Evolutionary conservation across 2,888 invertebrate species (phyloP).

Genomic region (Oligia strigilis): DNA sequence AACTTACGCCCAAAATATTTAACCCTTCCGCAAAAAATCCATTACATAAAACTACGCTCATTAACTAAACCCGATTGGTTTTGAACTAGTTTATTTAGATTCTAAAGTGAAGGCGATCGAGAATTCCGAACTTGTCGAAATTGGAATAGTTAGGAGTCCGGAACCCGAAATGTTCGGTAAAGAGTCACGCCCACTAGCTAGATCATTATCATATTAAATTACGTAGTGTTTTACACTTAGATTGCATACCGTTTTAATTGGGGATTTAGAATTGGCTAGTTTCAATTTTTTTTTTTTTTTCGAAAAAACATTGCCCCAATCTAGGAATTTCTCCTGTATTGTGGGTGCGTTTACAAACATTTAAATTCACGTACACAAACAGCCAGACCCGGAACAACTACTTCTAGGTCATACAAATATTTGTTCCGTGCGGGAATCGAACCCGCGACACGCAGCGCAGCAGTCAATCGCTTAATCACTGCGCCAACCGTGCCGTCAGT

Average conservation of each 20-base stretch:
- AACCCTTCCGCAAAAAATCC: slow-evolving; percentile 37
- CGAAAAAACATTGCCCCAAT: too few species aligned
- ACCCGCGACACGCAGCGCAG: too few species aligned
- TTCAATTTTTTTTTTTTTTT: not conserved
- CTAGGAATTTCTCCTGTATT: too few species aligned
- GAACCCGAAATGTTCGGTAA: slow-evolving; percentile 38
- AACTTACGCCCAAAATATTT: slow-evolving; percentile 33
- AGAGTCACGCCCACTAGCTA: slow-evolving; percentile 38
- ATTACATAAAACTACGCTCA: slow-evolving; percentile 60
- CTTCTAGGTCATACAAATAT: too few species aligned
- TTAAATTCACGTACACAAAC: too few species aligned
- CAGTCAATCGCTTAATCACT: too few species aligned
- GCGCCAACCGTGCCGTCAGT: too few species aligned
- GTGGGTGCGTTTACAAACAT: too few species aligned
- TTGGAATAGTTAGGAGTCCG: slow-evolving; percentile 65
- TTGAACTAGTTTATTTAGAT: slow-evolving; percentile 65
- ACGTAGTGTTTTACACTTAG: slow-evolving; percentile 37
- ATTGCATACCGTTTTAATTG: slow-evolving; percentile 40
- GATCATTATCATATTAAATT: slow-evolving; percentile 59
- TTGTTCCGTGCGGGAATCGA: too few species aligned
- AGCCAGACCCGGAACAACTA: too few species aligned
- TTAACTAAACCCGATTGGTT: slow-evolving; percentile 60
- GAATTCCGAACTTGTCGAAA: slow-evolving; percentile 64
- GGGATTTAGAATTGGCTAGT: not conserved
- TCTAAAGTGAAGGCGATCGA: slow-evolving; percentile 59